Conservation (phyloP, 2,113 vertebrate species). For the Hemichromis elongatus region DNA sequence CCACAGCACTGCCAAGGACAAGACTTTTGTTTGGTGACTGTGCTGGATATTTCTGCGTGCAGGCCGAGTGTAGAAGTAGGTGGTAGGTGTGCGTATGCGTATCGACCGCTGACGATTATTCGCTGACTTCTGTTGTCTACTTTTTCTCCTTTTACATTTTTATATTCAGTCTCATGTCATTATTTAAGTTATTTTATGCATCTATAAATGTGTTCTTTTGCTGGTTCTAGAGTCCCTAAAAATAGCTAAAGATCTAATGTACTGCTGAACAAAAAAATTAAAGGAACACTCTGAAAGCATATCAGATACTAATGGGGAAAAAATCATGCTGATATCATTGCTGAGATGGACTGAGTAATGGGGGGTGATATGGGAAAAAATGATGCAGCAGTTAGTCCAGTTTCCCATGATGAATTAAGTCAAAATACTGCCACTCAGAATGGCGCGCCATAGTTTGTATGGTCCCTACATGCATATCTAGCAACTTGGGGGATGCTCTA, state of each 20-base stretch:
- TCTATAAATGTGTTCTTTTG: not conserved
- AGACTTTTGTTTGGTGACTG: conserved; percentile 17
- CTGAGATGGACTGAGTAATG: not conserved
- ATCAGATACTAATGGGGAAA: not conserved
- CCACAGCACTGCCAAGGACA: conserved; percentile 19
- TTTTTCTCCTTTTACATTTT: not conserved
- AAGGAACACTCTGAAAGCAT: not conserved
- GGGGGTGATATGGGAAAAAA: too few relatives aligned
- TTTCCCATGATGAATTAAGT: not conserved
- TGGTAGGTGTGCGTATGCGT: not conserved
- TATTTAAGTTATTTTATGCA: not conserved
- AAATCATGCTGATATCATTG: not conserved
- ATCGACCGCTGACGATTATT: not conserved
- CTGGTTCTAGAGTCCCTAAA: not conserved
- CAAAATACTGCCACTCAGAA: not conserved
- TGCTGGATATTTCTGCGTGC: not conserved
- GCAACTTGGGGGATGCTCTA: not conserved
- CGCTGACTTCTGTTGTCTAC: not conserved
- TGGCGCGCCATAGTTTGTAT: not conserved
- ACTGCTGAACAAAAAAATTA: not conserved
- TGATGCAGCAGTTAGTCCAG: not conserved
- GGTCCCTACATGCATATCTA: not conserved
- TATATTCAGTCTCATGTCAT: not conserved
- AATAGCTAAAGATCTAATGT: not conserved
- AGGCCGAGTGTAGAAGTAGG: not conserved